phyloP scores from a whole-genome alignment of 1,140 invertebrate species.

The Dreissena polymorpha region DNA sequence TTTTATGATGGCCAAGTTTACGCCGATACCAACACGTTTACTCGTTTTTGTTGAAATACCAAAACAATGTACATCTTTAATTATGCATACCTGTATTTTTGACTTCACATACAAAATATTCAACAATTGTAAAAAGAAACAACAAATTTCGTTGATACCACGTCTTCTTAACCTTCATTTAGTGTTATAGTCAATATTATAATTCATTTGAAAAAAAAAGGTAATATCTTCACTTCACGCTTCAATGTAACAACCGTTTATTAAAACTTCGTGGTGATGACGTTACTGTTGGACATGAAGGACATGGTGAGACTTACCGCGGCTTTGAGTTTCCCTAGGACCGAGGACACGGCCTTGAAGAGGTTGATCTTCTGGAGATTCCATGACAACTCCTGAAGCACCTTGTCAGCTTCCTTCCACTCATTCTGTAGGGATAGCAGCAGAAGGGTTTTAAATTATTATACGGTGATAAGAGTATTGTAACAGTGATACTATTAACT shows the following conservation, averaged over 20 bases:
- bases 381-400: constrained; percentile 36
- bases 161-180: not conserved
- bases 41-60: too few species aligned
- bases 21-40: too few species aligned
- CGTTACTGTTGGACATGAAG: too few species aligned
- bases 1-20: too few species aligned
- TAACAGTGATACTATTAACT: not conserved
- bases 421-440: constrained; percentile 12
- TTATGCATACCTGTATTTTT: too few species aligned
- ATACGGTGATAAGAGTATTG: not conserved
- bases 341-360: constrained; percentile 32
- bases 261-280: not conserved
- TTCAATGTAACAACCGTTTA: not conserved
- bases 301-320: constrained; percentile 11
- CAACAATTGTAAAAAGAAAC: too few species aligned
- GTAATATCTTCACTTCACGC: not conserved
- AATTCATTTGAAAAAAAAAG: not conserved
- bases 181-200: not conserved
- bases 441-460: not conserved
- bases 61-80: too few species aligned
- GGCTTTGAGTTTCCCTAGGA: constrained; percentile 25
- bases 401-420: constrained; percentile 39
- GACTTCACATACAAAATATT: too few species aligned
- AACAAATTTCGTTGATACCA: not conserved
- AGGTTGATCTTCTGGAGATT: constrained; percentile 53